Conservation (phyloP, 2,888 invertebrate genomes). For the Eupithecia insigniata region DNA sequence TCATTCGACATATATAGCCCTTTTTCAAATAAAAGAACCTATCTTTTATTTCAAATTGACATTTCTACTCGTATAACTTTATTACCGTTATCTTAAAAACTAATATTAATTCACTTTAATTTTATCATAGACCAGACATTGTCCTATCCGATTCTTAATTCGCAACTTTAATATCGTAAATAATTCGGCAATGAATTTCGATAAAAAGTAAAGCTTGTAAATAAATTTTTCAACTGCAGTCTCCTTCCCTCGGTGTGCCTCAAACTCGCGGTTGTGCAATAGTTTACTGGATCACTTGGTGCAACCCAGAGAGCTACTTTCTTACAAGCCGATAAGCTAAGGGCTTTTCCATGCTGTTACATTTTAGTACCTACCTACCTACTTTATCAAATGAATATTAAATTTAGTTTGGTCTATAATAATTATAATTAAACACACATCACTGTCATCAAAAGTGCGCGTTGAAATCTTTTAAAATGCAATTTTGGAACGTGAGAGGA, state of each 20-base stretch:
- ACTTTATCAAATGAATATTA: neutral
- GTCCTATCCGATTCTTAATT: no score
- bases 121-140: no score
- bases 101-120: no score
- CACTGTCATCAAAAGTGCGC: neutral
- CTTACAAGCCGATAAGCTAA: conserved; percentile 63
- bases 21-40: no score
- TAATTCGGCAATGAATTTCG: no score
- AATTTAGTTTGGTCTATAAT: neutral
- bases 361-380: neutral
- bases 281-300: conserved; percentile 78
- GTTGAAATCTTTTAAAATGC: neutral
- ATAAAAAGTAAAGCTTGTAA: neutral
- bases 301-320: conserved; percentile 78
- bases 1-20: no score
- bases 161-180: no score
- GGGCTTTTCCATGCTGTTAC: conserved; percentile 52
- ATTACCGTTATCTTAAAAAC: no score
- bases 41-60: no score
- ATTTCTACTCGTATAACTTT: no score
- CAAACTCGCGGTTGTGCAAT: conserved; percentile 63
- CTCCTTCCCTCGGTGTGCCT: conserved; percentile 50
- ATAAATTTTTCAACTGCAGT: neutral
- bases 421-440: no score
- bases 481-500: neutral